These are phyloP conservation scores for Copidosoma floridanum DNA, from an alignment of 1,140 invertebrate species.

Conservation along the genomic window DNA sequence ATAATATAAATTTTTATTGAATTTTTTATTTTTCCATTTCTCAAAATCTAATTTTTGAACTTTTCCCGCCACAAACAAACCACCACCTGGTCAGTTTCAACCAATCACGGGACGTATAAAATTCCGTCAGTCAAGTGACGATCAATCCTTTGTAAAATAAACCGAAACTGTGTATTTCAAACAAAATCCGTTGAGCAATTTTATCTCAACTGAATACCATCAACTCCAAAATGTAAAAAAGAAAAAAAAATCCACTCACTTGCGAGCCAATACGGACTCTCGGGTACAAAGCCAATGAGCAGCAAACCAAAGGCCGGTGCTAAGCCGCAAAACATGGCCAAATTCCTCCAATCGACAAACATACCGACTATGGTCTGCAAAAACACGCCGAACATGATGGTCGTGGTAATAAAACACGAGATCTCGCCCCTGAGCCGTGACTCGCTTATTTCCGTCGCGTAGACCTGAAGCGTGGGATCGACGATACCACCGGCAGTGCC, in stretches of 20 bases:
- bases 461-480: not conserved
- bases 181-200: too few species aligned
- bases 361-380: not conserved
- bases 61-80: too few species aligned
- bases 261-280: not conserved
- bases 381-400: not conserved
- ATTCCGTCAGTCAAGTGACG: too few species aligned
- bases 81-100: too few species aligned
- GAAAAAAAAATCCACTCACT: not conserved
- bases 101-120: too few species aligned
- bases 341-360: not conserved
- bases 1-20: too few species aligned
- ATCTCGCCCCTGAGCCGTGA: not conserved
- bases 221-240: too few species aligned
- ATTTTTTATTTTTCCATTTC: too few species aligned
- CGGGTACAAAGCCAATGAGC: not conserved
- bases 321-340: not conserved
- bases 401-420: not conserved
- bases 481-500: not conserved
- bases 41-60: too few species aligned
- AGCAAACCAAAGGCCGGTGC: not conserved
- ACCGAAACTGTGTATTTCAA: too few species aligned
- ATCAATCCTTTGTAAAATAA: too few species aligned
- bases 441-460: not conserved
- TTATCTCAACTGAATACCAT: too few species aligned